Percentiles rank a stretch among this genome's conserved stretches.
Evolutionary conservation across 1,140 invertebrate species (phyloP).

Genomic region (Drosophila ananassae): DNA sequence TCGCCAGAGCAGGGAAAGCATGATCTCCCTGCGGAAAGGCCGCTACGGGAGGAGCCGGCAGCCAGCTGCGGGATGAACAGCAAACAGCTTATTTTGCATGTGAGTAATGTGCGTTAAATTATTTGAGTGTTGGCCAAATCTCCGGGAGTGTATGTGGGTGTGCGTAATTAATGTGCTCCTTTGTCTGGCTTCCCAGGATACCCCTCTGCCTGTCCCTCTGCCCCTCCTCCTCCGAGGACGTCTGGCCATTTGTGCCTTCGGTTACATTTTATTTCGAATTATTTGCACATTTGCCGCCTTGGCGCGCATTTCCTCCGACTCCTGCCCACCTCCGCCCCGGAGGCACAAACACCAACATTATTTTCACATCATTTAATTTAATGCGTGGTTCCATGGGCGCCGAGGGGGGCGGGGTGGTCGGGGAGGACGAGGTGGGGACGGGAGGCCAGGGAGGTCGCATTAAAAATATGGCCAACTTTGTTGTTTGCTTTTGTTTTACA

Average conservation of each 20-base stretch:
- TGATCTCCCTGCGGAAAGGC: not conserved
- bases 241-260: conserved; percentile 52
- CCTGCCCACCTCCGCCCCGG: not conserved
- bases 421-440: not conserved
- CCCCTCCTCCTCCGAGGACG: not conserved
- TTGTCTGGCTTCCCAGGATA: conserved; percentile 37
- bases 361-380: conserved; percentile 80
- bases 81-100: conserved; percentile 70
- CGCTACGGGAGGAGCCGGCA: not conserved
- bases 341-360: conserved; percentile 63
- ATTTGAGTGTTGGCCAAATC: conserved; percentile 56
- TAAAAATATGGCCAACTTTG: conserved; percentile 66
- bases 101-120: conserved; percentile 71
- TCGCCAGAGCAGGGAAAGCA: not conserved
- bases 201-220: not conserved
- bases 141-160: conserved; percentile 14
- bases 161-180: conserved; percentile 71
- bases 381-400: conserved; percentile 54
- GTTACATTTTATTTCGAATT: conserved; percentile 75
- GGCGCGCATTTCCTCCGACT: conserved; percentile 17
- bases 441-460: conserved; percentile 16
- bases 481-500: conserved; percentile 75
- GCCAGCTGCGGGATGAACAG: conserved; percentile 8
- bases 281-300: conserved; percentile 73
- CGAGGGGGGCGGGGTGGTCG: not conserved